Evolutionary conservation across 2,113 vertebrate species (phyloP).

Genomic region (Parus major): DNA sequence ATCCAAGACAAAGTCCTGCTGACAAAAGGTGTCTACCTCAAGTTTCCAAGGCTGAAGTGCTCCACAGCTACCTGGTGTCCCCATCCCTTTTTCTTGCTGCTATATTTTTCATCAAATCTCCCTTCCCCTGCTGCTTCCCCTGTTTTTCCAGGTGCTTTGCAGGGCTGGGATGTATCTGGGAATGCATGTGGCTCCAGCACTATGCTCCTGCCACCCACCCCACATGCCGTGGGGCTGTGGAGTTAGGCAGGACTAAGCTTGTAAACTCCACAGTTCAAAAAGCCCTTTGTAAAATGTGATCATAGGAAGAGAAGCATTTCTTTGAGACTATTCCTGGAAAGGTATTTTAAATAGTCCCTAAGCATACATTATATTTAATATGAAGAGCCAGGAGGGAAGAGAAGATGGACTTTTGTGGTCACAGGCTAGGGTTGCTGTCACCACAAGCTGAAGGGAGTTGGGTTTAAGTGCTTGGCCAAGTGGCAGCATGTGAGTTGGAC

Average conservation of each 20-base stretch:
- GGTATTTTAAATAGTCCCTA: neutral
- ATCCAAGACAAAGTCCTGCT: neutral
- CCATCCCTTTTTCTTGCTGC: neutral
- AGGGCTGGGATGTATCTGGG: neutral
- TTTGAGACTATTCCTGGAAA: neutral
- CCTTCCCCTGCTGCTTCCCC: neutral
- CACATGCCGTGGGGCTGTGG: accelerated
- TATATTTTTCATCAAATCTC: neutral
- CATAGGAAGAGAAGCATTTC: neutral
- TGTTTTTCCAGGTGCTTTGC: neutral
- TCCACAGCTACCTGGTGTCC: neutral
- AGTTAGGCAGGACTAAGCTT: neutral
- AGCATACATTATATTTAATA: neutral
- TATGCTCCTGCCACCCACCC: neutral
- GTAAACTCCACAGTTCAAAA: neutral
- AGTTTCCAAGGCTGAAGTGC: neutral
- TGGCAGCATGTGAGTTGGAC: neutral
- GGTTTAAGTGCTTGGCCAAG: neutral
- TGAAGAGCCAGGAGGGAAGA: neutral
- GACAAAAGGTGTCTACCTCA: neutral
- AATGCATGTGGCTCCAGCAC: accelerated
- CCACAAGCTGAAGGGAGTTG: neutral
- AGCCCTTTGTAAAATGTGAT: neutral
- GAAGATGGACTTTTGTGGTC: neutral
- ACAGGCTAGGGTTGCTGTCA: neutral